Conservation (phyloP, 2,797 vertebrate species). For the Paramormyrops hopkinsi region DNA sequence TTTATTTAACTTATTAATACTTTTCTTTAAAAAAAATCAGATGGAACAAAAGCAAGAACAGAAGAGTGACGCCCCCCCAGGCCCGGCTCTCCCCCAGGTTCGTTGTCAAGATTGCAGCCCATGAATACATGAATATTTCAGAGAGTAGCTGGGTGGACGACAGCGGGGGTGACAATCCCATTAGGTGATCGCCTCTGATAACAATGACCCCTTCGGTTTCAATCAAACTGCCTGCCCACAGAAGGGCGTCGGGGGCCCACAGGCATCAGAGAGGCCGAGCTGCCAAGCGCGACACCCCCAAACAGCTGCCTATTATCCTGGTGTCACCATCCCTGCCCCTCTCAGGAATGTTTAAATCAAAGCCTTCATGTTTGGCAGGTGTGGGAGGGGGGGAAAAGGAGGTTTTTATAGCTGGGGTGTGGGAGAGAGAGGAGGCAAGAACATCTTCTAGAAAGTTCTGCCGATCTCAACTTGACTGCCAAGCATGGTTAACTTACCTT, state of each 20-base stretch:
- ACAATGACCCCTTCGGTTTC: conserved; percentile 72
- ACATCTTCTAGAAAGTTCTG: not conserved
- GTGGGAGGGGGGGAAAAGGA: conserved; percentile 23
- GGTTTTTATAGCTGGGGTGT: conserved; percentile 10
- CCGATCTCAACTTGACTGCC: not conserved
- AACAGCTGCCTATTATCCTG: conserved; percentile 74
- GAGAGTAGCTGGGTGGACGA: conserved; percentile 31
- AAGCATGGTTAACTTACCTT: conserved; percentile 60
- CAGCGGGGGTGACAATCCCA: conserved; percentile 61
- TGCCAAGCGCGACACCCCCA: conserved; percentile 66
- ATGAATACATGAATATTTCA: conserved; percentile 65
- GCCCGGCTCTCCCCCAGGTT: conserved; percentile 49
- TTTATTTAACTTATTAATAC: conserved; percentile 26
- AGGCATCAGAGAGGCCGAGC: conserved; percentile 50
- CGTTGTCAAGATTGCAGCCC: conserved; percentile 51
- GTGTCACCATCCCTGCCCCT: conserved; percentile 66
- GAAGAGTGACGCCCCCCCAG: conserved; percentile 40
- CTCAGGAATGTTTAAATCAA: conserved; percentile 57
- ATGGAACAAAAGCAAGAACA: conserved; percentile 6
- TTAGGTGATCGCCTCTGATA: conserved; percentile 67
- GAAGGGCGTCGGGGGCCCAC: conserved; percentile 40
- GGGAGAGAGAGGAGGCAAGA: not conserved
- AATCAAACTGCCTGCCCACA: conserved; percentile 53
- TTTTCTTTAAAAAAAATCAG: conserved; percentile 29
- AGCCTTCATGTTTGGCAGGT: conserved; percentile 7